Evolutionary conservation across 2,888 invertebrate genomes (phyloP).

Genomic region (Zootermopsis nevadensis): DNA sequence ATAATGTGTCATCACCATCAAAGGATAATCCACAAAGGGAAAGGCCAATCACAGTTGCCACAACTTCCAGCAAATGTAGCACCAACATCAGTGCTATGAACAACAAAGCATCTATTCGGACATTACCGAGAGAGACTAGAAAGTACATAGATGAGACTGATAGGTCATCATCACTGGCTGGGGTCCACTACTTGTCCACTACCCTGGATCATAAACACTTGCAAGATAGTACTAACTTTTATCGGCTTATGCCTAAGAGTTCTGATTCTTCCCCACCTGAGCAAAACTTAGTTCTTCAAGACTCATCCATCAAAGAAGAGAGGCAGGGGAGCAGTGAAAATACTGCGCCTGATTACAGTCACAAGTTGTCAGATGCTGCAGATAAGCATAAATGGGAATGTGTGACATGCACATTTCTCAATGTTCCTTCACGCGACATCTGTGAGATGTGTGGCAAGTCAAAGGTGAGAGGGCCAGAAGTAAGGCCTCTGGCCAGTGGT

Average conservation of each 20-base stretch:
- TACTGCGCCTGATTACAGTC: background rate
- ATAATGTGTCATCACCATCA: constrained; percentile 52
- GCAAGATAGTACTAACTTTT: constrained; percentile 36
- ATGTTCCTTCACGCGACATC: constrained; percentile 67
- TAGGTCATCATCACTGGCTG: background rate
- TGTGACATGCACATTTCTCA: constrained; percentile 77
- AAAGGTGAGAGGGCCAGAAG: constrained; percentile 68
- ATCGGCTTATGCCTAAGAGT: background rate
- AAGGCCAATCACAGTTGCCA: constrained; percentile 31
- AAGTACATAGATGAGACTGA: constrained; percentile 33
- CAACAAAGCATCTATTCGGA: constrained; percentile 45
- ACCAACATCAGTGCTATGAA: background rate
- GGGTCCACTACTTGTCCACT: constrained; percentile 39
- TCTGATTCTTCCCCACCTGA: background rate
- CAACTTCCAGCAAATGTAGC: constrained; percentile 38
- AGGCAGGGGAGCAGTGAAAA: background rate
- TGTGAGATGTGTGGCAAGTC: constrained; percentile 84
- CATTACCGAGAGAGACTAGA: constrained; percentile 48
- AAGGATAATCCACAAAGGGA: constrained; percentile 45
- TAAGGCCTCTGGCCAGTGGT: constrained; percentile 75
- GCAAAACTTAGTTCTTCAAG: background rate
- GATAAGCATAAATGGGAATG: constrained; percentile 72
- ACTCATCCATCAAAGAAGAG: constrained; percentile 25
- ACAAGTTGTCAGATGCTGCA: background rate
- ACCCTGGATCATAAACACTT: constrained; percentile 47